Evolutionary conservation across 1,140 invertebrate genomes (phyloP), one percentile per base, ranked within the genome.

Genomic region (Anoplophora glabripennis): DNA sequence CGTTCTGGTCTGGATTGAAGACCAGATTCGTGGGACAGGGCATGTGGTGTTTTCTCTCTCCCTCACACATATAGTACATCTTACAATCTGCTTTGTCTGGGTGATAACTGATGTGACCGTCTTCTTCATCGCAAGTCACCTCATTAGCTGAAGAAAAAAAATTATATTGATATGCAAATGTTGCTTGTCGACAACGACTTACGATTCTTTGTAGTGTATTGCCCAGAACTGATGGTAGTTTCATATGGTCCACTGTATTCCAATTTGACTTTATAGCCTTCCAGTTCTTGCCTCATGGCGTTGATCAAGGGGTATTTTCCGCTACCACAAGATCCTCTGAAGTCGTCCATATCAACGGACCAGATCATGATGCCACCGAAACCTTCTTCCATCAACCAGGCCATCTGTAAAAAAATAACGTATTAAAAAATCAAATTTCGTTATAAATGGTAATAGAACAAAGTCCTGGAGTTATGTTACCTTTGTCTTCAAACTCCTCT

Each of bases 311-410:
- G 95, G 77, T 90, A 98, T 72, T 91, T 92, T 15, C 90, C 92
- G 41, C 86, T 87, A n/a, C 93, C 92, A 73, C 94, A 97, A 15
- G 83, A 83, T 15, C 93, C 94, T 58, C 83, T 80, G 78, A 96
- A 98, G 75, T 98, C 95, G 68, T 98, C 93, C 90, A 96, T 93
- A 71, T 96, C 94, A 10, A 95, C 83, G 1, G 93, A 94, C 94
- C 95, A 98, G 10, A 98, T 89, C 93, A 98, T 98, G 11, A 96
- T 92, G 18, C 96, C 96, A 45, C 94, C 94, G 66, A 96, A 94
- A 10, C 91, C 90, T 81, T 94, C 88, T 70, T 94, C 89, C 72
- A 93, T 94, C 40, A 98, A 79, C 93, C 94, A 99, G 45, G 88
- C 86, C 82, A 93, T 92, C 93, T 98, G n/a, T n/a, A 66, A 76